These are phyloP conservation scores for Phoenicopterus ruber DNA, from an alignment of 2,113 vertebrate species.

Conservation along the genomic window DNA sequence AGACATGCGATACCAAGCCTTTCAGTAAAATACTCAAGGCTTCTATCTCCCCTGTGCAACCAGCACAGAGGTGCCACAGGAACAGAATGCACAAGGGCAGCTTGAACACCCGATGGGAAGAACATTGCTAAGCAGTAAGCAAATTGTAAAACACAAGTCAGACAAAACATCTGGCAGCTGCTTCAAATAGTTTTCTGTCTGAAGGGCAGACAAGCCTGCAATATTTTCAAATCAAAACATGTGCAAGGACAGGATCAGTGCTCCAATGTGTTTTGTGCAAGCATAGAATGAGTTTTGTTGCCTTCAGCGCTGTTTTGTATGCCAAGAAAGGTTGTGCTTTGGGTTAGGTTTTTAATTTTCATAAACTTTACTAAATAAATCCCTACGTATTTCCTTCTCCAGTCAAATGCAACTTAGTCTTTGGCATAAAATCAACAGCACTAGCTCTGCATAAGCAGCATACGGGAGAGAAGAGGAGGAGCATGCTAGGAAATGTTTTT, in stretches of 20 bases:
- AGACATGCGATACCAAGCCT: accelerated
- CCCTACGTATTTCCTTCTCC: background rate
- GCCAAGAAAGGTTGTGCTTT: conserved; percentile 10
- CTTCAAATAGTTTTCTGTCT: conserved; percentile 76
- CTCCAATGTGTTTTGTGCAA: background rate
- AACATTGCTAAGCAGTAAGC: conserved; percentile 61
- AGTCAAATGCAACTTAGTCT: background rate
- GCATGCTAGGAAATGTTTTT: background rate
- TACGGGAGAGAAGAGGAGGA: background rate
- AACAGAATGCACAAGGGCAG: background rate
- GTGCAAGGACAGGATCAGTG: conserved; percentile 39
- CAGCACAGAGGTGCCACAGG: background rate
- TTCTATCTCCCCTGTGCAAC: background rate
- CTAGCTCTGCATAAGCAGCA: background rate
- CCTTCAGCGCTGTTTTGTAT: background rate
- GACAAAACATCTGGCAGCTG: conserved; percentile 80
- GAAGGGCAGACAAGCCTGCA: conserved; percentile 58
- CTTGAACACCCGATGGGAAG: background rate
- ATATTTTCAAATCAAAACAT: conserved; percentile 63
- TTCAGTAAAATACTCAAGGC: background rate
- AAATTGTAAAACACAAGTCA: conserved; percentile 67
- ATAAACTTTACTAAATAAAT: conserved; percentile 23
- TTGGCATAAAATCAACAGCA: background rate
- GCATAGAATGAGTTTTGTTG: background rate
- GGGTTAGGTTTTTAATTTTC: conserved; percentile 9